Evolutionary conservation across 2,797 vertebrate species (phyloP), one percentile per base, ranked within the genome.

Genomic region (Sebastes trivittatus): DNA sequence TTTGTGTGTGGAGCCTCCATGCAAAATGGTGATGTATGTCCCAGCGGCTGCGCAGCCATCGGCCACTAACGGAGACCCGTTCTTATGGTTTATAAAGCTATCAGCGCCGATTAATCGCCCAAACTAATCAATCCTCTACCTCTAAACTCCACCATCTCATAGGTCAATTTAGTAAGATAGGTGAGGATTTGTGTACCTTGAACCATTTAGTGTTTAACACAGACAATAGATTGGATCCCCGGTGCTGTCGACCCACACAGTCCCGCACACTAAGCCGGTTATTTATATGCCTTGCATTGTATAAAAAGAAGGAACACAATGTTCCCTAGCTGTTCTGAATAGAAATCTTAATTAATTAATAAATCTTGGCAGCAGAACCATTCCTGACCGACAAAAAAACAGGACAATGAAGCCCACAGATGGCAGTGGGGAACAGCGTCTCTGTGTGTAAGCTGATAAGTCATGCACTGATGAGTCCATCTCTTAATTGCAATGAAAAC

Each of bases 311-410:
- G 85, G 89, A 93, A 93, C 93, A 95, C 92, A 94, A 93, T 95
- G 94, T 95, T 94, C 91, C 88, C 87, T 91, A 79, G 89, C 93
- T 88, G 86, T 93, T 93, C 88, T 95, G 93, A 95, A 95, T 94
- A 90, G 91, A 94, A 95, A 94, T 94, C 90, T 92, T 95, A 96
- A 96, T 95, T 94, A 96, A 96, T 96, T 94, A 96, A 96, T 96
- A 94, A 95, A 95, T 95, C 92, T 94, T 94, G 94, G 93, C 94
- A 93, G 87, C 82, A 84, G 84, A 94, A 90, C 84, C 91, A 83
- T 90, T 90, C 92, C 92, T 94, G 92, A 93, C 81, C 86, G 87
- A 95, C 93, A 89, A 89, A 92, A 78, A 89, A 77, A 77, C 82
- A 88, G 91, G 93, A 94, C 95, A 95, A 94, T 94, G 94, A 93